These are phyloP conservation scores for Rhynchotus rufescens DNA, from an alignment of 2,797 vertebrate genomes.

Conservation along the genomic window DNA sequence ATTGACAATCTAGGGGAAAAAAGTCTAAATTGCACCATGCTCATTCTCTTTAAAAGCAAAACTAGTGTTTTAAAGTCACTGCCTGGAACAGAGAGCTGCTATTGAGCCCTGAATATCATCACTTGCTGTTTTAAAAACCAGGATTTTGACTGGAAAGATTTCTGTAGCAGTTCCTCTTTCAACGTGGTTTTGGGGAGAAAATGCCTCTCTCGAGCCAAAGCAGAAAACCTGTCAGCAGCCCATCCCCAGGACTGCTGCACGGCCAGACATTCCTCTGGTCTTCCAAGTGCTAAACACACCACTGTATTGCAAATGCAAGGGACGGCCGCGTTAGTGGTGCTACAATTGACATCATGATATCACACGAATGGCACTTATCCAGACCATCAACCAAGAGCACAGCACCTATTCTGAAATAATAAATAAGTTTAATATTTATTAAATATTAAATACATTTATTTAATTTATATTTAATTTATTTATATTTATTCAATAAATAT, in stretches of 20 bases:
- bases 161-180: accelerated
- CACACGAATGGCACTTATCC: accelerated
- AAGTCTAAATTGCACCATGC: not conserved
- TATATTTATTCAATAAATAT: too few species aligned
- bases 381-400: accelerated
- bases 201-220: not conserved
- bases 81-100: not conserved
- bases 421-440: too few species aligned
- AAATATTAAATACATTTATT: too few species aligned
- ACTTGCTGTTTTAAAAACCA: not conserved
- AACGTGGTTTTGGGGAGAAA: not conserved
- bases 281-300: too few species aligned
- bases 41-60: not conserved
- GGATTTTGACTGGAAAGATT: not conserved
- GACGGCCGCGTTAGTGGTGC: not conserved
- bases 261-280: not conserved
- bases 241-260: accelerated
- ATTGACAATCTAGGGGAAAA: not conserved
- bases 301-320: not conserved
- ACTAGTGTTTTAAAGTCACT: not conserved
- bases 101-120: not conserved
- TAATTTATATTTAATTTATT: too few species aligned
- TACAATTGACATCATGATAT: too few species aligned
- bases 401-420: not conserved
- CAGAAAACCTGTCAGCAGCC: not conserved